Percentiles rank a stretch among this genome's conserved stretches.
These are phyloP conservation scores for Prunella himalayana DNA, from an alignment of 2,113 vertebrate species.

Conservation along the genomic window DNA sequence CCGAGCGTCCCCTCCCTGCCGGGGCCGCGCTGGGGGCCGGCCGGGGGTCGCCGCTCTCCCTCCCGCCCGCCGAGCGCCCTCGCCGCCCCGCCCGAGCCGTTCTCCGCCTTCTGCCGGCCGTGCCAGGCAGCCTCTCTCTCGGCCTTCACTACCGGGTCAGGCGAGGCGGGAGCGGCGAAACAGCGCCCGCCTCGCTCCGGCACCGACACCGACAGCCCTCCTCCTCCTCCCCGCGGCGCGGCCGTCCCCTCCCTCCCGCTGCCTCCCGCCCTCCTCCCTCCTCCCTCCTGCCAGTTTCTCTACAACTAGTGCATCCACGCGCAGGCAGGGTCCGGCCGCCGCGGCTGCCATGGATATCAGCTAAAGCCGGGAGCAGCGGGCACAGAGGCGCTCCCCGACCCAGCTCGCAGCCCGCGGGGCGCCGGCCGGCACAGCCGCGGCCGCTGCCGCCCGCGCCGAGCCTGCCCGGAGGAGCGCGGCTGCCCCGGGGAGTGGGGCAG, in stretches of 20 bases:
- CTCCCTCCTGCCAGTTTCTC: constrained; percentile 60
- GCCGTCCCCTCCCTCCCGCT: constrained; percentile 6
- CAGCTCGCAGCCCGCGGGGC: constrained; percentile 21
- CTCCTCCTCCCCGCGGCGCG: constrained; percentile 4
- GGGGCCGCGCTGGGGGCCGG: background rate
- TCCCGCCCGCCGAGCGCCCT: background rate
- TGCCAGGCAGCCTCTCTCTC: constrained; percentile 57
- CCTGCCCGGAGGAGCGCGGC: constrained; percentile 36
- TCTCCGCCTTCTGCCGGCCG: constrained; percentile 36
- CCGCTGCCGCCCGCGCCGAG: background rate
- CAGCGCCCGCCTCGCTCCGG: constrained; percentile 28
- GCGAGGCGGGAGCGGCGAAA: constrained; percentile 26
- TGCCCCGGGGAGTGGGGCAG: background rate
- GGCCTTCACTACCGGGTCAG: constrained; percentile 69
- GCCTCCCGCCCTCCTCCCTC: background rate
- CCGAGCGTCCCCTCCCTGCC: background rate
- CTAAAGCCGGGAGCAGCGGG: constrained; percentile 52
- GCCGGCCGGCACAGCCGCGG: background rate
- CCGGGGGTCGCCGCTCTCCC: background rate
- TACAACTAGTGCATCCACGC: constrained; percentile 68
- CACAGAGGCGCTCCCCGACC: background rate
- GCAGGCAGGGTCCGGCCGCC: constrained; percentile 37
- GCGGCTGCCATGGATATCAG: constrained; percentile 74
- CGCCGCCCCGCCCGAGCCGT: background rate
- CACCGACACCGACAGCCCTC: constrained; percentile 5